Conservation (phyloP, 2,797 vertebrate genomes). For the Gallirallus australis region DNA sequence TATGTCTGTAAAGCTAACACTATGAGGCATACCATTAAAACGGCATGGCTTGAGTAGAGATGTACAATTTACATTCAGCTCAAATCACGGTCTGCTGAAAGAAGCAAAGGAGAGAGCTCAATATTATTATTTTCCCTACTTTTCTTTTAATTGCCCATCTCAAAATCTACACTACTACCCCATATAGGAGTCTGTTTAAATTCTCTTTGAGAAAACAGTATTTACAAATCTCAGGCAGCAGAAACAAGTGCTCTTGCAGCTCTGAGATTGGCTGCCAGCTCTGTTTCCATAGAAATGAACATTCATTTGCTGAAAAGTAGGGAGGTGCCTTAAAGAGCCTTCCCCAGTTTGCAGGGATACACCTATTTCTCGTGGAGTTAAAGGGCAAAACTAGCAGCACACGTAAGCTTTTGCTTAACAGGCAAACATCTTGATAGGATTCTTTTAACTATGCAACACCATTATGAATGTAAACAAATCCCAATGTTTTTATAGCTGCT, state of each 20-base stretch:
- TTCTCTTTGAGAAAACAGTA: background rate
- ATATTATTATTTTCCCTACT: background rate
- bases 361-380: background rate
- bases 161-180: background rate
- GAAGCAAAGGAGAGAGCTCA: background rate
- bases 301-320: slow-evolving; percentile 24
- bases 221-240: slow-evolving; percentile 46
- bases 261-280: slow-evolving; percentile 13
- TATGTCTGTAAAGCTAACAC: background rate
- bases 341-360: background rate
- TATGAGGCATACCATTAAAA: background rate
- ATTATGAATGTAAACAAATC: background rate
- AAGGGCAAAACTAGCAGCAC: background rate
- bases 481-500: background rate
- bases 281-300: slow-evolving; percentile 72
- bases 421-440: background rate
- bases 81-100: background rate
- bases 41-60: background rate
- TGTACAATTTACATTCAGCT: background rate
- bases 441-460: background rate
- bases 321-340: slow-evolving; percentile 19
- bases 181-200: background rate
- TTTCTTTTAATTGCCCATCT: background rate
- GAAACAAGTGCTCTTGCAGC: background rate
- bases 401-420: fast-evolving